Base-by-base conservation (phyloP, 2,797 vertebrate species). In the Xenentodon cancila region DNA sequence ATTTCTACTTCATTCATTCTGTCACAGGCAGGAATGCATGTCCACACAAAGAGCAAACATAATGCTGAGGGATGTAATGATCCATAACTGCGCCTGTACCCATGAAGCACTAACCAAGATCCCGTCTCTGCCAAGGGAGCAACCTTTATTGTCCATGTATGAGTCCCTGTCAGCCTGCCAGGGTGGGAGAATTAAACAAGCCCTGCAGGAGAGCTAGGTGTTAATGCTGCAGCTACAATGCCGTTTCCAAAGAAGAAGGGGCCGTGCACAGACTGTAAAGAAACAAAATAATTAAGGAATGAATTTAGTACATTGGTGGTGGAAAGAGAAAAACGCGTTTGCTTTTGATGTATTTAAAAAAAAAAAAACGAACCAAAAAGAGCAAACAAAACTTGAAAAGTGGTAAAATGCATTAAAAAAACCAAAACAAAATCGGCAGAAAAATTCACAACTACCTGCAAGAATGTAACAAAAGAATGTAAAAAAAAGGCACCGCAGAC, bases 11-110 rank as follows among this genome's bases (percentile, higher is more conserved):
- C 65, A 54, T 84, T 84, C 66, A 75, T 79, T 78, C 75, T 82
- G 75, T 81, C 77, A 78, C 49, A 71, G 52, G 19, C 44, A 58
- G 40, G 44, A 27, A 21, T 18, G 20, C 68, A 18, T 25, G 5
- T 5, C 34, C 53, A 59, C 43, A 71, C 51, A 54, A 51, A 71
- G 51, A 68, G 53, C 67, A 77, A 70, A 57, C 74, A 50, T 60
- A 76, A 76, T 75, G 54, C 67, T 80, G 82, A 82, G 76, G 67
- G 63, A 70, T 53, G 81, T 92, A 92, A 93, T 92, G 90, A 94
- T 91, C 88, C 88, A 70, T 88, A 75, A 81, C 82, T 37, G 70
- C 79, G 79, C 81, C 80, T 69, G 69, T 81, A 77, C 81, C 77
- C 84, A 71, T 77, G 79, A 80, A 85, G 84, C 43, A 71, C 83